phyloP scores from a whole-genome alignment of 2,797 vertebrate species.

The Epinephelus awoara region DNA sequence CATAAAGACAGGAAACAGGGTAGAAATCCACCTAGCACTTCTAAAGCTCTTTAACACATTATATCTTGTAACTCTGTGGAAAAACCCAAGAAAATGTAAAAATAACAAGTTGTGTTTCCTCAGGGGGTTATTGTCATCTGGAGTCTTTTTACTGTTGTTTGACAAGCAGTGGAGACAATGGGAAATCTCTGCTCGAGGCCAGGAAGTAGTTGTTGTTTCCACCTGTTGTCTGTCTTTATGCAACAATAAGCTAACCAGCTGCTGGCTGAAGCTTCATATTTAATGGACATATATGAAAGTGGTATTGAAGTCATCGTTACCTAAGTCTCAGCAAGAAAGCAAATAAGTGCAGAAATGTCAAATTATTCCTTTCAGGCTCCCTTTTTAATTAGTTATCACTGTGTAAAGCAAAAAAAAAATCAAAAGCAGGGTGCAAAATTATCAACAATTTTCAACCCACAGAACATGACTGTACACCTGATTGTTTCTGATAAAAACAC shows the following conservation, averaged over 20 bases:
- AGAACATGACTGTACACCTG: no score
- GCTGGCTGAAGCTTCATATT: not conserved
- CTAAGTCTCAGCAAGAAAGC: no score
- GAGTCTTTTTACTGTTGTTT: not conserved
- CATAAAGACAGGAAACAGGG: no score
- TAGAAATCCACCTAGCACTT: no score
- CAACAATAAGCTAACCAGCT: not conserved
- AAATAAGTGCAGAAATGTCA: not conserved
- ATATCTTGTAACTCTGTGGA: no score
- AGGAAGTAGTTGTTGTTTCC: not conserved
- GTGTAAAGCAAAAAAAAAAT: not conserved
- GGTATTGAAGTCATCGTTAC: not conserved
- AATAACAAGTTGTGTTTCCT: not conserved
- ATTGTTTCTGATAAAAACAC: not conserved
- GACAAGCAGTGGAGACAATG: not conserved
- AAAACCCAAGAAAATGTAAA: not conserved
- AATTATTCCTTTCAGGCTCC: not conserved
- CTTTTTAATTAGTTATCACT: not conserved
- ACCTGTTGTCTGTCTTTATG: not conserved
- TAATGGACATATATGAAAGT: not conserved
- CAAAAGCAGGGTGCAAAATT: not conserved
- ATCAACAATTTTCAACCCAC: not conserved
- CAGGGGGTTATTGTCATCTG: not conserved
- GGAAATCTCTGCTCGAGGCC: conserved; percentile 5
- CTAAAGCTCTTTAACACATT: no score